Percentiles rank a stretch among this genome's conserved stretches.
phyloP scores from a whole-genome alignment of 2,113 vertebrate genomes.

The Perca flavescens region DNA sequence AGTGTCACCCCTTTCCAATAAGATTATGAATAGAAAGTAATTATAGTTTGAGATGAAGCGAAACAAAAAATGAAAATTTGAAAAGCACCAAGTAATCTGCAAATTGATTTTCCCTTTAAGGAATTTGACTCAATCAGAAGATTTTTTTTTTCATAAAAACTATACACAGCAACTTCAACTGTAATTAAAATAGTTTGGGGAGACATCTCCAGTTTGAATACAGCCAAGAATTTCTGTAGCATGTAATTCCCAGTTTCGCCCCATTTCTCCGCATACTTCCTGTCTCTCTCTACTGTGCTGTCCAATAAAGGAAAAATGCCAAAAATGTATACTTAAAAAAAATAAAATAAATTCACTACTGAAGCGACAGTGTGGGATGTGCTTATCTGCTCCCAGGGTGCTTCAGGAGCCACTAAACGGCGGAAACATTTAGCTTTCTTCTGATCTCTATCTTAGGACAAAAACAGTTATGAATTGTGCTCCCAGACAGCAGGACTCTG shows the following conservation, averaged over 20 bases:
- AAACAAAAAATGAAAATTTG: neutral
- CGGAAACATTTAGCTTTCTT: conserved; percentile 76
- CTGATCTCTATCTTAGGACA: conserved; percentile 70
- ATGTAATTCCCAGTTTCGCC: neutral
- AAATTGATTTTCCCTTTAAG: neutral
- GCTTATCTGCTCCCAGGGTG: conserved; percentile 56
- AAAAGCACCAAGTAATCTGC: neutral
- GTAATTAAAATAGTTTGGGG: neutral
- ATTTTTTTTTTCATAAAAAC: conserved; percentile 8
- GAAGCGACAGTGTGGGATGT: conserved; percentile 34
- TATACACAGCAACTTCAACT: neutral
- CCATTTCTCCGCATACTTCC: conserved; percentile 1
- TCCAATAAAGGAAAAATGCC: conserved; percentile 47
- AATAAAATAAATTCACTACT: conserved; percentile 10
- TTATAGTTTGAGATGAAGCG: neutral
- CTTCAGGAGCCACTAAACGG: conserved; percentile 62
- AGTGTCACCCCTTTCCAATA: neutral
- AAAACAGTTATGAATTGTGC: conserved; percentile 38
- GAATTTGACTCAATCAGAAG: neutral
- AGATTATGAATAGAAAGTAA: conserved; percentile 5
- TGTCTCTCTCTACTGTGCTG: conserved; percentile 31
- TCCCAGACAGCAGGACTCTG: conserved; percentile 28
- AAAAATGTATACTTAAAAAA: conserved; percentile 38
- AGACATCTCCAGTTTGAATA: neutral
- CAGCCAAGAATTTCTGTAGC: neutral